Evolutionary conservation across 2,888 invertebrate genomes (phyloP).

Genomic region (Scaptomyza parva): DNA sequence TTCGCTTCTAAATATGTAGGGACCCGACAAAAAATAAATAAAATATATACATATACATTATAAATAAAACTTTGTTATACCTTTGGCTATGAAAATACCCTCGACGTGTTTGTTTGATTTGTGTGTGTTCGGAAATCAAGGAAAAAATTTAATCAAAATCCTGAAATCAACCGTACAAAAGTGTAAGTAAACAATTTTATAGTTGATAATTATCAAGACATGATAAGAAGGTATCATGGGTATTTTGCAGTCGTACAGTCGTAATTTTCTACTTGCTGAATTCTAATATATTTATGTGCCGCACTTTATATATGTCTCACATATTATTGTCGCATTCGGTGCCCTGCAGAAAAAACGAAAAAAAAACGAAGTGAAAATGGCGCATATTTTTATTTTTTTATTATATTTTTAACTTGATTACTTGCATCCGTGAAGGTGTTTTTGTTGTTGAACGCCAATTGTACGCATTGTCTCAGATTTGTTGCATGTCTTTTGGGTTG

Average conservation of each 20-base stretch:
- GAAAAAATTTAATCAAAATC: neutral
- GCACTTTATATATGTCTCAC: conserved; percentile 1
- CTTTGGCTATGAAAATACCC: conserved; percentile 16
- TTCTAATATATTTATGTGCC: neutral
- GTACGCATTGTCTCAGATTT: conserved; percentile 31
- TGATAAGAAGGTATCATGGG: no score
- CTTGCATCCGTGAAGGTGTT: conserved; percentile 9
- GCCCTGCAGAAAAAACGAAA: conserved; percentile 5
- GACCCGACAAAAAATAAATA: conserved; percentile 32
- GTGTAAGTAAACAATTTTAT: no score
- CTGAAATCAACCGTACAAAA: neutral
- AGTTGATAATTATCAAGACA: no score
- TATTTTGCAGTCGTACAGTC: neutral
- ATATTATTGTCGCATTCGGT: conserved; percentile 3
- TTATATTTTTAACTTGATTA: conserved; percentile 46
- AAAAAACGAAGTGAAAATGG: conserved; percentile 4
- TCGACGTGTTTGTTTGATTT: neutral
- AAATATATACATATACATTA: neutral
- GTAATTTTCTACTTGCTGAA: neutral
- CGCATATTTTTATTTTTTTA: no score
- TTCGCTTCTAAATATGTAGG: conserved; percentile 38
- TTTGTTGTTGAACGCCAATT: conserved; percentile 36
- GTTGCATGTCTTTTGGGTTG: neutral
- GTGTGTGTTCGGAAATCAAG: no score
- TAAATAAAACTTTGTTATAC: neutral